These are phyloP conservation scores for Pluvianellus socialis DNA, from an alignment of 2,113 vertebrate genomes.

Conservation along the genomic window DNA sequence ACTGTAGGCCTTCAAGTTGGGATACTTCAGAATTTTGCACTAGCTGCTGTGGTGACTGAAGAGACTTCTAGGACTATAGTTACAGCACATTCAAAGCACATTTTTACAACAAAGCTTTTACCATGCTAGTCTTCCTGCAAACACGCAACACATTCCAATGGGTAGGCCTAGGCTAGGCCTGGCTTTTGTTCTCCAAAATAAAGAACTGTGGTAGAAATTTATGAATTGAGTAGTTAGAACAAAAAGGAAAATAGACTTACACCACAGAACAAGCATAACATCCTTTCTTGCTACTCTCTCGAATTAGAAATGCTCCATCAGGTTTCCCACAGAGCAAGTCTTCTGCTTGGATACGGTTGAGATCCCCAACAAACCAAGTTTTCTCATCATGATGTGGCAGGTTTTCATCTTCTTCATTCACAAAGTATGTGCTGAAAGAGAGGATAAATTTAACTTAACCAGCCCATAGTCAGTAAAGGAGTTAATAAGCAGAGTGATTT, in stretches of 20 bases:
- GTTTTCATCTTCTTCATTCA: slow-evolving; percentile 90
- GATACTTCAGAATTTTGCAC: background rate
- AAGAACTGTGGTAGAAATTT: background rate
- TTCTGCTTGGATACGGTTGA: slow-evolving; percentile 92
- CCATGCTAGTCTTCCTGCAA: background rate
- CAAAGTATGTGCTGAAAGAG: slow-evolving; percentile 83
- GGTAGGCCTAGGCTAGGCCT: background rate
- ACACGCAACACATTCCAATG: background rate
- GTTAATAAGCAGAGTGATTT: background rate
- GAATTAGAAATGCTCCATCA: slow-evolving; percentile 93
- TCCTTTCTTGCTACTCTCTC: slow-evolving; percentile 95
- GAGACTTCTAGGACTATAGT: background rate
- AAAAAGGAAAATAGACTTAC: slow-evolving; percentile 80
- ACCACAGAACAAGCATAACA: slow-evolving; percentile 98
- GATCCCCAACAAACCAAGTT: slow-evolving; percentile 95
- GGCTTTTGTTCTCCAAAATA: background rate
- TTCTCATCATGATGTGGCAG: slow-evolving; percentile 91
- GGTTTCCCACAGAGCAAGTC: slow-evolving; percentile 91
- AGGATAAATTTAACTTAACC: background rate
- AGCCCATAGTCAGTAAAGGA: background rate
- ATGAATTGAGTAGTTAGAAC: background rate
- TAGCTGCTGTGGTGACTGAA: background rate
- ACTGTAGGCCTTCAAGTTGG: background rate
- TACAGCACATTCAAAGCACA: background rate
- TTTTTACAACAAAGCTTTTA: background rate